Conservation (phyloP, 2,113 vertebrate genomes). For the Xiphias gladius region DNA sequence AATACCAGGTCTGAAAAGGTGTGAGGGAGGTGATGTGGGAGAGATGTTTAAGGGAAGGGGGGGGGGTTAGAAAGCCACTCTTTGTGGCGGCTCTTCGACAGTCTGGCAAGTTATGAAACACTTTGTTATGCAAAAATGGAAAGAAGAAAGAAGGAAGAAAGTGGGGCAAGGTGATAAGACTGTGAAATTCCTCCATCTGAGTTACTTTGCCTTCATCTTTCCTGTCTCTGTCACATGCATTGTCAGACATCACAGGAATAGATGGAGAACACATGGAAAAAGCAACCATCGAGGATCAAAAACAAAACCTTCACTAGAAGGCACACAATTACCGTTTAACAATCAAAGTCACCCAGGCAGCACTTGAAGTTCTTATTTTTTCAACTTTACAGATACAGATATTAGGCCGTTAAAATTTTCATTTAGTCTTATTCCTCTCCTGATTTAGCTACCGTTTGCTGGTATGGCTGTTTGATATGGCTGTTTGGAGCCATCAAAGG, state of each 20-base stretch:
- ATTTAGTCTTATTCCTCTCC: constrained; percentile 23
- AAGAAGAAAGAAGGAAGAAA: constrained; percentile 12
- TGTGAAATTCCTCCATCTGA: constrained; percentile 38
- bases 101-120: constrained; percentile 80
- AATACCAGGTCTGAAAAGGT: constrained; percentile 6
- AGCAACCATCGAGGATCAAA: not conserved
- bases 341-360: constrained; percentile 2
- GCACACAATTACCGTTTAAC: constrained; percentile 11
- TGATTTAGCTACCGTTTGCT: constrained; percentile 38
- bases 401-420: constrained; percentile 43
- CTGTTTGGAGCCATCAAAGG: constrained; percentile 64
- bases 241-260: not conserved
- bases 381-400: constrained; percentile 17
- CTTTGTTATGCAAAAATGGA: constrained; percentile 72
- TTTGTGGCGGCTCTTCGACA: constrained; percentile 52
- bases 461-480: constrained; percentile 44
- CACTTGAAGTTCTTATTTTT: constrained; percentile 2
- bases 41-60: constrained; percentile 13
- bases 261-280: not conserved
- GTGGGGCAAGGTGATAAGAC: constrained; percentile 43
- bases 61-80: constrained; percentile 11
- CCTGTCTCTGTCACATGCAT: not conserved
- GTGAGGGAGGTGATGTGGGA: constrained; percentile 24
- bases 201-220: not conserved
- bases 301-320: constrained; percentile 19